Conservation (phyloP, 2,797 vertebrate species). For the Catamblyrhynchus diadema region DNA sequence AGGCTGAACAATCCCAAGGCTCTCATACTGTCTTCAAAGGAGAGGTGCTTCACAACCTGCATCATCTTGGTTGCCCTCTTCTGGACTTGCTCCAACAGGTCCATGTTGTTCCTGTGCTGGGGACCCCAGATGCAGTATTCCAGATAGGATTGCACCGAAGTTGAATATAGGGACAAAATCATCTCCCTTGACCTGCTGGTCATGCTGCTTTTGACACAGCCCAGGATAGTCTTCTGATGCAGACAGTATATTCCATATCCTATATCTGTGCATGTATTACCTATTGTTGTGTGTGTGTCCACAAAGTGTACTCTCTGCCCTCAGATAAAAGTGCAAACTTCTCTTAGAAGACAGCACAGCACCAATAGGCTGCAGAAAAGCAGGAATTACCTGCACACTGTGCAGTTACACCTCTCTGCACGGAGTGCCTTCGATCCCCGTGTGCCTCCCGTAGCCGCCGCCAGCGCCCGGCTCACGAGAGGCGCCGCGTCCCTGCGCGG, state of each 20-base stretch:
- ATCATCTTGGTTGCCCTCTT: background rate
- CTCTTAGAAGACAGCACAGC: background rate
- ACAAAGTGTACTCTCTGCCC: background rate
- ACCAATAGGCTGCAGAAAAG: background rate
- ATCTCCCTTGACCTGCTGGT: background rate
- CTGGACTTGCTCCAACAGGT: background rate
- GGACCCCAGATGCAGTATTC: background rate
- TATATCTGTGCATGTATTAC: fast-evolving
- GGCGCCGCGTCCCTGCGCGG: fast-evolving
- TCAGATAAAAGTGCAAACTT: background rate
- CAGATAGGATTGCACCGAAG: background rate
- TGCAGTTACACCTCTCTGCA: fast-evolving
- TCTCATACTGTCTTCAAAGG: background rate
- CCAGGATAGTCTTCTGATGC: background rate
- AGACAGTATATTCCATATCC: background rate
- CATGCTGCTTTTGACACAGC: background rate
- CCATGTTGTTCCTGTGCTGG: background rate
- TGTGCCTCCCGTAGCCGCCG: fast-evolving
- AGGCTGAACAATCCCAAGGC: background rate
- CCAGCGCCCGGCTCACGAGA: fast-evolving
- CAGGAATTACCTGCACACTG: fast-evolving
- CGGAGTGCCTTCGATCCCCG: background rate
- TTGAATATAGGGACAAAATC: background rate
- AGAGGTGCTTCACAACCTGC: background rate
- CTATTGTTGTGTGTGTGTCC: background rate